Base-by-base conservation (phyloP, 2,113 vertebrate species). In the Brachyhypopomus occidentalis region DNA sequence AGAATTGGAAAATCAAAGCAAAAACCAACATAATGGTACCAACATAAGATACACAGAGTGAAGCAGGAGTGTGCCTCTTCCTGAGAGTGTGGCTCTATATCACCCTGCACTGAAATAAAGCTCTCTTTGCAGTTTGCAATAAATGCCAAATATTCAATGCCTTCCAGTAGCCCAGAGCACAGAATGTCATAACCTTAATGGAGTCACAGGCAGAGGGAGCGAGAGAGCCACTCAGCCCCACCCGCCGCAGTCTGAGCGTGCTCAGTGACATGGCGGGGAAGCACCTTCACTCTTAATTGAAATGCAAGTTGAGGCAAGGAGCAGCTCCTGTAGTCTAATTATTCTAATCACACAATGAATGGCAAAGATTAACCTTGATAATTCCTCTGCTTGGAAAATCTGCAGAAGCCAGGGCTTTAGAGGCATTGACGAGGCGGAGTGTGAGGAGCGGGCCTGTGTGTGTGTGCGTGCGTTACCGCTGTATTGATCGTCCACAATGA, bases 401-500 rank as follows among this genome's bases (percentile, higher is more conserved):
- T 80, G 83, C 45, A 80, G 72, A 85, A 85, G 84, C 80, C 48
- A 30, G 79, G 83, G 85, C 84, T 89, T 89, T 72, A 86, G 59
- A 87, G 72, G 83, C 66, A 88, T 75, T 83, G 84, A 89, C 86
- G 90, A 80, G 84, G 75, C 17, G 63, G 59, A 72, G 77, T 34
- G 55, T 30, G 38, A 56, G 38, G 45, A 58, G 71, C 23, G 62
- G 23, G 66, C 23, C 59, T 72, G 27, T 73, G 22, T 34, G 23
- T 62, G 36, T 72, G 86, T 77, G 41, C 74, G 64, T 25, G 48
- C 63, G 36, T 91, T 93, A 98, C 97, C 97, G 89, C 88, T 93
- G 87, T 95, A 96, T 86, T 92, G 93, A 81, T 93, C 91, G 87
- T 97, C 94, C 20, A 98, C 92, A 85, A 92, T 93, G 90, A 98